Percentiles rank a stretch among this genome's conserved stretches.
Evolutionary conservation across 1,140 invertebrate species (phyloP).

Genomic region (Stenopsyche tienmushanensis): DNA sequence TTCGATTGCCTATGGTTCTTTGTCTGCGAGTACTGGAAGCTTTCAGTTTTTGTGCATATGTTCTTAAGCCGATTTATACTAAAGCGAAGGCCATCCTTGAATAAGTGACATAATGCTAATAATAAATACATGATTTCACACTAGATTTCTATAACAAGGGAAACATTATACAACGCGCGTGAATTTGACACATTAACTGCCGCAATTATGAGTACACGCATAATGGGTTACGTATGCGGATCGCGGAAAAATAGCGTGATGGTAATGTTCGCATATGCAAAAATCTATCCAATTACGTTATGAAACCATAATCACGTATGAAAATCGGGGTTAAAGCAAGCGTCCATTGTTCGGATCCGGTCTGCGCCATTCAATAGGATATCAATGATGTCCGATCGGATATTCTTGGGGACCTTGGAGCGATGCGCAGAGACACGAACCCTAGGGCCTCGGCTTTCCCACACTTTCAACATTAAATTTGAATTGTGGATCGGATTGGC

Average conservation of each 20-base stretch:
- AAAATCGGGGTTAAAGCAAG: not conserved
- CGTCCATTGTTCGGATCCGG: not conserved
- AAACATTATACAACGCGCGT: too few relatives aligned
- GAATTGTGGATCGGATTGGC: not conserved
- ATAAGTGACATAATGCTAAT: too few relatives aligned
- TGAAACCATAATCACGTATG: not conserved
- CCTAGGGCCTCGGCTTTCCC: not conserved
- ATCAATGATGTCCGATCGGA: not conserved
- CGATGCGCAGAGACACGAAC: constrained; percentile 6
- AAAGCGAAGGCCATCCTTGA: too few relatives aligned
- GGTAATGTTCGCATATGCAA: not conserved
- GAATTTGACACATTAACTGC: too few relatives aligned
- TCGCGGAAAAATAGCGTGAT: not conserved
- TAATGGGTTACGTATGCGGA: not conserved
- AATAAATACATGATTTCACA: too few relatives aligned
- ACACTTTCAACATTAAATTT: constrained; percentile 4
- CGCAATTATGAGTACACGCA: too few relatives aligned
- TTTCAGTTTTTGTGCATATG: too few relatives aligned
- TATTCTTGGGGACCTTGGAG: not conserved
- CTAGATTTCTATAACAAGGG: too few relatives aligned
- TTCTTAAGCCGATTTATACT: too few relatives aligned
- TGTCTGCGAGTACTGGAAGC: too few relatives aligned
- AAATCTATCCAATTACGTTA: not conserved
- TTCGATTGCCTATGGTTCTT: too few relatives aligned
- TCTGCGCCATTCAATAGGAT: not conserved